Conservation (phyloP, 2,888 invertebrate species). For the Mystacides longicornis region DNA sequence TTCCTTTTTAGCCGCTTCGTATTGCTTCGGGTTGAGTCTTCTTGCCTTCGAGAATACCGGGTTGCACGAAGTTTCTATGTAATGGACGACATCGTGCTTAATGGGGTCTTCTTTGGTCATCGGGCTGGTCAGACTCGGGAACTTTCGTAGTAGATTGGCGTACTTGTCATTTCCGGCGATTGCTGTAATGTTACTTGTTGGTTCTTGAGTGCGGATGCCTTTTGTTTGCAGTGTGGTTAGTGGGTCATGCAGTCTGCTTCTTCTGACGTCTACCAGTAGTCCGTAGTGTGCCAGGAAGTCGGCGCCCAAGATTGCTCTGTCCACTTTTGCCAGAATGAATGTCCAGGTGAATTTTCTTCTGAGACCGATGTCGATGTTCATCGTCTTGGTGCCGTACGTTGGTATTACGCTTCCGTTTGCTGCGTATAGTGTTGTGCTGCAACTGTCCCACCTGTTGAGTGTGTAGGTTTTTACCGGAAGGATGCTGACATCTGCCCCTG, state of each 20-base stretch:
- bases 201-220: neutral
- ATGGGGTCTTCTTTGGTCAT: neutral
- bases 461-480: neutral
- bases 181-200: neutral
- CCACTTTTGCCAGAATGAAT: neutral
- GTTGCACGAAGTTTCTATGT: neutral
- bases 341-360: slow-evolving; percentile 3
- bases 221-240: neutral
- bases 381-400: neutral
- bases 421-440: neutral
- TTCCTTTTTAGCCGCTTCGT: neutral
- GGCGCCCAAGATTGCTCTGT: neutral
- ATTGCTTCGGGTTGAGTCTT: neutral
- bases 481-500: neutral
- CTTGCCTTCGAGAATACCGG: neutral
- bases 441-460: neutral
- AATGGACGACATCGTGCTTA: neutral
- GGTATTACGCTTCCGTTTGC: neutral
- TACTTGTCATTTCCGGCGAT: neutral
- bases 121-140: neutral
- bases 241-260: neutral
- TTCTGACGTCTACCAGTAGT: neutral
- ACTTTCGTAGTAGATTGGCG: neutral
- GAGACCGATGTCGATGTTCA: neutral
- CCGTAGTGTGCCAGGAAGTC: neutral